phyloP scores from a whole-genome alignment of 2,797 vertebrate genomes.

The Trachurus trachurus region DNA sequence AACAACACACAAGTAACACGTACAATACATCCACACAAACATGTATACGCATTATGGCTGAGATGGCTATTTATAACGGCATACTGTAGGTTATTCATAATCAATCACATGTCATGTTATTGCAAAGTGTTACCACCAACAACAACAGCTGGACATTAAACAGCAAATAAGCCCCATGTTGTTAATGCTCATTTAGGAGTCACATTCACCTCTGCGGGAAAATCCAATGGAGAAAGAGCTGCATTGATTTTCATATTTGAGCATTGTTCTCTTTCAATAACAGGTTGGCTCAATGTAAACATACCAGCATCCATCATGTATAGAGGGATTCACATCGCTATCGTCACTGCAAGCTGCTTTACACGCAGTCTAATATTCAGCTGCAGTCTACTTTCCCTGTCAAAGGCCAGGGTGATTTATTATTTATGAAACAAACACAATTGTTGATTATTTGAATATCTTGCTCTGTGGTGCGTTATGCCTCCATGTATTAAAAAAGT shows the following conservation, averaged over 20 bases:
- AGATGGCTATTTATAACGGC: slow-evolving; percentile 21
- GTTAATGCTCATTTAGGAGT: slow-evolving; percentile 21
- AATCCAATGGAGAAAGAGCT: slow-evolving; percentile 24
- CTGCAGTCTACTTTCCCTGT: slow-evolving; percentile 1
- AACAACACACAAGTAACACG: slow-evolving; percentile 18
- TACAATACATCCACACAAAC: slow-evolving; percentile 18
- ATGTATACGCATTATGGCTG: background rate
- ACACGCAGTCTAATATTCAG: slow-evolving; percentile 37
- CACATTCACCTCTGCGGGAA: slow-evolving; percentile 15
- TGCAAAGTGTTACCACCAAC: background rate
- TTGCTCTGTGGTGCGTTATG: background rate
- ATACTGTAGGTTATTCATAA: slow-evolving; percentile 1
- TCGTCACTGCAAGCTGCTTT: slow-evolving; percentile 10
- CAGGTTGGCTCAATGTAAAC: slow-evolving; percentile 17
- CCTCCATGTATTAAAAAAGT: background rate
- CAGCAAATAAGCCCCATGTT: slow-evolving; percentile 16
- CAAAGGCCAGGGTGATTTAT: background rate
- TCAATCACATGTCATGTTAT: slow-evolving; percentile 13
- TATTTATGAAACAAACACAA: slow-evolving; percentile 3
- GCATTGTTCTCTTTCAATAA: slow-evolving; percentile 19
- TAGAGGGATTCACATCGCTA: slow-evolving; percentile 5
- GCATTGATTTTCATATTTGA: slow-evolving; percentile 30
- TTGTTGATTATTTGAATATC: background rate
- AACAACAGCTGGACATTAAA: slow-evolving; percentile 9
- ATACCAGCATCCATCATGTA: background rate